Evolutionary conservation across 1,140 invertebrate genomes (phyloP).

Genomic region (Rhysida immarginata): DNA sequence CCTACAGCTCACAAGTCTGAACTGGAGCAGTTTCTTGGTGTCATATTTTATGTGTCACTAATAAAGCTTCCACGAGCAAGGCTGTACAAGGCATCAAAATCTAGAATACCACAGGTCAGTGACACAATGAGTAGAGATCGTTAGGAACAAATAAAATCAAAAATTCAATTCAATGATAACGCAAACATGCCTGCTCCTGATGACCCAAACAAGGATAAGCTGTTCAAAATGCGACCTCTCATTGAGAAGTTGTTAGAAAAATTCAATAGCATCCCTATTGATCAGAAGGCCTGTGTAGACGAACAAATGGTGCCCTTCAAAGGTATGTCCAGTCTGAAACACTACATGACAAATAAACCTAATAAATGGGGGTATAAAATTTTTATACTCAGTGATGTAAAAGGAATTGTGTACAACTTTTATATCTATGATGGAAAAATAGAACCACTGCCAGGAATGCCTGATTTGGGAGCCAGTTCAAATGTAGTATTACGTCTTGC

Average conservation of each 20-base stretch:
- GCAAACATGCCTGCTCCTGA: not conserved
- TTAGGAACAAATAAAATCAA: not conserved
- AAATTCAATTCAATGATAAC: not conserved
- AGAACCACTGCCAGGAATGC: conserved; percentile 9
- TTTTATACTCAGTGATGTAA: conserved; percentile 10
- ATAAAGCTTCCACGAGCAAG: not conserved
- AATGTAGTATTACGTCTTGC: conserved; percentile 16
- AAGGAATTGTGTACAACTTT: conserved; percentile 17
- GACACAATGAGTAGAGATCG: not conserved
- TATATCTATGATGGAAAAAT: conserved; percentile 16
- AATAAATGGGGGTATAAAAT: conserved; percentile 20
- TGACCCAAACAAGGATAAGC: not conserved
- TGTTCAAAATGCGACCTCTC: not conserved
- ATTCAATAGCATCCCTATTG: not conserved
- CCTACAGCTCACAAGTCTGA: not conserved
- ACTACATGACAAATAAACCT: conserved; percentile 18
- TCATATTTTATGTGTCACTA: not conserved
- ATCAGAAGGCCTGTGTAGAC: not conserved
- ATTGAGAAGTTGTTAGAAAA: not conserved
- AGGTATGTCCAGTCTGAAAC: conserved; percentile 11
- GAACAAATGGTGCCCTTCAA: conserved; percentile 19
- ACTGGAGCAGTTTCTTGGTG: not conserved
- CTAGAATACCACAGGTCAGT: not conserved
- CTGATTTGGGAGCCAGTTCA: conserved; percentile 15
- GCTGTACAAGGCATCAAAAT: not conserved